Evolutionary conservation across 2,888 invertebrate species (phyloP), one percentile per base, ranked within the genome.

Genomic region (Saturnia japonica): DNA sequence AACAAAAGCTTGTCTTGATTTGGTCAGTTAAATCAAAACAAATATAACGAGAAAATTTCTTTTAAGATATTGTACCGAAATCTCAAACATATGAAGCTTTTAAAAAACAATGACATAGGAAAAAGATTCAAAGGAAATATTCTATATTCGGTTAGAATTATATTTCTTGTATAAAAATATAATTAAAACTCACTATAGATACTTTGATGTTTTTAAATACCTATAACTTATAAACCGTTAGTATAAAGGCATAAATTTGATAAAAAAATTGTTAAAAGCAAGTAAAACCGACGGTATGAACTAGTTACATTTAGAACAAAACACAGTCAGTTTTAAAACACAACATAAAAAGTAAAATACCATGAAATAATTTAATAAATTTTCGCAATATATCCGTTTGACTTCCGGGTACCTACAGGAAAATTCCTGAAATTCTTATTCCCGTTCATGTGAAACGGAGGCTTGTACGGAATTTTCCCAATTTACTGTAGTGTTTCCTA

Each of bases 331-430:
- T 3, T 57, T 57, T 57, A 57, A 57, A 57, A 25, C 14, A 57
- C 25, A 25, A 54, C n/a, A 19, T 9, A 22, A 54, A 54, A 54
- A 25, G n/a, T 25, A 25, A 25, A 57, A 57, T 57, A 67, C 28
- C 47, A 70, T n/a, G 66, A 51, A 80, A 72, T 76, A 81, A 81
- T 80, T 78, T 79, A 73, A 81, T 81, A 76, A 76, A 77, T 72
- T 69, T 74, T 72, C 51, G 67, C 64, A 73, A 75, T 71, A 74
- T 70, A 54, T 71, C 71, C 73, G 9, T 25, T 68, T 68, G 34
- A 60, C 68, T 72, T 72, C 70, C 67, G 74, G 45, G 68, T 51
- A 45, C n/a, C n/a, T n/a, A n/a, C 54, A 72, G 67, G 25, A 73
- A 77, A 75, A 76, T 79, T 77, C 76, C 72, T 70, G 34, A 70